phyloP scores from a whole-genome alignment of 2,888 invertebrate genomes.

The Chrysolina oricalcia region DNA sequence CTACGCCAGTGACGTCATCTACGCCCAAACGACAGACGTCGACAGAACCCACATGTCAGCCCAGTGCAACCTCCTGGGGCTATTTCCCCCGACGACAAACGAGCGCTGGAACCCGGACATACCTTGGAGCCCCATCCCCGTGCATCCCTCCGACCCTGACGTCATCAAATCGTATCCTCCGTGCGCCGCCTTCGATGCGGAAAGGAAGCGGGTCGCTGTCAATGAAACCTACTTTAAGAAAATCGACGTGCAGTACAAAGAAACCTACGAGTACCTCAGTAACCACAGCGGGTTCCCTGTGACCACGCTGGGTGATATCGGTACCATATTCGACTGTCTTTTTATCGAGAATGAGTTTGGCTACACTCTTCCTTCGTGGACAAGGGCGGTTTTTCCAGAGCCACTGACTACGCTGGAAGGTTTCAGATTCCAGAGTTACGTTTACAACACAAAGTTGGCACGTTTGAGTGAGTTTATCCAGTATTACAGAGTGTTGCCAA shows the following conservation, averaged over 20 bases:
- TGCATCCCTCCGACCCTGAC: conserved; percentile 77
- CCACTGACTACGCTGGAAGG: conserved; percentile 34
- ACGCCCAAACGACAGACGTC: conserved; percentile 82
- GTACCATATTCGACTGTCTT: conserved; percentile 32
- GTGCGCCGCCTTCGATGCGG: conserved; percentile 28
- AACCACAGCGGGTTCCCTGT: conserved; percentile 27
- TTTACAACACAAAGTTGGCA: conserved; percentile 26
- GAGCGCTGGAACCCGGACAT: conserved; percentile 76
- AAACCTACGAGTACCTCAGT: conserved; percentile 69
- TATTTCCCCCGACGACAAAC: conserved; percentile 76
- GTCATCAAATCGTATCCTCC: conserved; percentile 37
- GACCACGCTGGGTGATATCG: not conserved
- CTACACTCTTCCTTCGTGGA: conserved; percentile 41
- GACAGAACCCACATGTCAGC: conserved; percentile 92
- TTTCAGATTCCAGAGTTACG: conserved; percentile 18
- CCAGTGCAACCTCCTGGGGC: conserved; percentile 81
- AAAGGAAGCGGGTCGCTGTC: conserved; percentile 16
- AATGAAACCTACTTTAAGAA: conserved; percentile 63
- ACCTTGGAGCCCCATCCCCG: conserved; percentile 83
- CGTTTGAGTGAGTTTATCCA: conserved; percentile 44
- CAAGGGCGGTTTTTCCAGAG: conserved; percentile 42
- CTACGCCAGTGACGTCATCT: conserved; percentile 74
- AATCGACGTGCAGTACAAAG: conserved; percentile 73
- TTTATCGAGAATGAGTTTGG: conserved; percentile 35
- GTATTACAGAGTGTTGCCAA: too few species aligned